Conservation (phyloP, 2,113 vertebrate genomes). For the Stictonetta naevosa region DNA sequence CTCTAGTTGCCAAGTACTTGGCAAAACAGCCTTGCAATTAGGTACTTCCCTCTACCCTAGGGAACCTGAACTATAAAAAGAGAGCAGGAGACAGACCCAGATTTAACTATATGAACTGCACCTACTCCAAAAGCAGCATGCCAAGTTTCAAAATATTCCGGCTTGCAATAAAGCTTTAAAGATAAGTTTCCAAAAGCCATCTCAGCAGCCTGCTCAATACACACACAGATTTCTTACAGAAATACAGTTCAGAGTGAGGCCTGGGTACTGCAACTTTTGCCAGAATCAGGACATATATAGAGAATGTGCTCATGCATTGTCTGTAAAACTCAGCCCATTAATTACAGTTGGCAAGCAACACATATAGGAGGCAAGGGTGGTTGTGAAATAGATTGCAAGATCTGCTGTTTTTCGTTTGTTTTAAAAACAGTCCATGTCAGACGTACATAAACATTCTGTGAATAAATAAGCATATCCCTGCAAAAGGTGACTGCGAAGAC, state of each 20-base stretch:
- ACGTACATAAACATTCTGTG: neutral
- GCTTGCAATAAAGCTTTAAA: conserved; percentile 7
- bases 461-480: neutral
- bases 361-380: neutral
- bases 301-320: neutral
- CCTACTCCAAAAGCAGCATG: conserved; percentile 21
- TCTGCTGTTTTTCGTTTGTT: neutral
- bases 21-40: conserved; percentile 28
- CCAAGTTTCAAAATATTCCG: conserved; percentile 40
- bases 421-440: neutral
- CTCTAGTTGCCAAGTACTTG: conserved; percentile 13
- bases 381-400: neutral
- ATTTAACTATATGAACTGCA: conserved; percentile 16
- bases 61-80: neutral
- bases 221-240: neutral
- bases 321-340: neutral
- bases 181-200: conserved; percentile 18
- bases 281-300: neutral
- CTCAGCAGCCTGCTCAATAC: neutral
- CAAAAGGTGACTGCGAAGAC: neutral
- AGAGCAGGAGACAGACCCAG: neutral
- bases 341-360: neutral
- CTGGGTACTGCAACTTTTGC: neutral
- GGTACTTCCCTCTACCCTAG: conserved; percentile 28
- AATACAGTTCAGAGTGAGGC: neutral